A percentile compares a stretch with the other conserved stretches of the same genome.
Conservation (phyloP, 1,140 invertebrate genomes). For the Lepidostoma basale region DNA sequence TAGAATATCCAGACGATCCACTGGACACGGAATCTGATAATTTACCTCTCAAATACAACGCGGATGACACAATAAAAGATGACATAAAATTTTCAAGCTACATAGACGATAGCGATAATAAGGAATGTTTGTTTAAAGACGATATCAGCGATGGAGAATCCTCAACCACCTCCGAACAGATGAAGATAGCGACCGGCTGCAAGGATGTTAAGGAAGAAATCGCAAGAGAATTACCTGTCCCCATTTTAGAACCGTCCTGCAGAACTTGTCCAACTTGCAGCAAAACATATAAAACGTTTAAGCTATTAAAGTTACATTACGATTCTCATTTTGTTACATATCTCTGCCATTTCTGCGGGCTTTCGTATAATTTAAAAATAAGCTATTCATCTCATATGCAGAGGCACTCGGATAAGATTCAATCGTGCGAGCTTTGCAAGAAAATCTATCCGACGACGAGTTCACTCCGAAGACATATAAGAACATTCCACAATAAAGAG, state of each 20-base stretch:
- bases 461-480: background rate
- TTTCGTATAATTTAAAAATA: background rate
- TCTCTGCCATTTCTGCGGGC: background rate
- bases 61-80: no score
- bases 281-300: background rate
- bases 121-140: no score
- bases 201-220: background rate
- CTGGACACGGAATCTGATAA: no score
- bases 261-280: background rate
- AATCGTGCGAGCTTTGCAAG: background rate
- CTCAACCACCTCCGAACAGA: background rate
- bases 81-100: no score
- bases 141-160: background rate
- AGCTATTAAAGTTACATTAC: background rate
- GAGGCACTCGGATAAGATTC: background rate
- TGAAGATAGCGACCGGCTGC: background rate
- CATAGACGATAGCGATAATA: no score
- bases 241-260: background rate
- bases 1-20: no score
- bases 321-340: background rate
- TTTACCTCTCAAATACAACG: no score
- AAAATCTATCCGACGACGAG: background rate
- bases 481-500: background rate
- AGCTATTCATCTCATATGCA: background rate
- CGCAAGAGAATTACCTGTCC: background rate